A percentile compares a stretch with the other conserved stretches of the same genome.
Conservation (phyloP, 2,113 vertebrate species). For the Bettongia penicillata region DNA sequence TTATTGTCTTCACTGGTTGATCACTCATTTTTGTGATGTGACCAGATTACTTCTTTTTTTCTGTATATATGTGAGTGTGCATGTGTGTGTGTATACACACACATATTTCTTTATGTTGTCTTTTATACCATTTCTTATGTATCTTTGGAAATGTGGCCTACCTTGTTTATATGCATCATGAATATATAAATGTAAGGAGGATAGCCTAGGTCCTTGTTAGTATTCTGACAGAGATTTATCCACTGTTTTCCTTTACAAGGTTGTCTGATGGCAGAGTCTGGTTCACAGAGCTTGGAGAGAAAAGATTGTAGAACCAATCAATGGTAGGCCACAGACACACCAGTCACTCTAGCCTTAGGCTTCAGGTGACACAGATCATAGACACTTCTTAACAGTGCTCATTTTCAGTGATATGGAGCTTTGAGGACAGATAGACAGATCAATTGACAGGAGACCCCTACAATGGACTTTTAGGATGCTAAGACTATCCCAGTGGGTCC, state of each 20-base stretch:
- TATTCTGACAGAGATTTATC: background rate
- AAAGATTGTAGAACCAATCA: background rate
- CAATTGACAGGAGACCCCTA: background rate
- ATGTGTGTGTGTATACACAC: too few relatives aligned
- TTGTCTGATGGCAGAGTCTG: background rate
- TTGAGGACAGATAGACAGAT: background rate
- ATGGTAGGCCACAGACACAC: background rate
- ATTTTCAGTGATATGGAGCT: background rate
- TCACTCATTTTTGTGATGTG: too few relatives aligned
- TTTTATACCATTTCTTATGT: background rate
- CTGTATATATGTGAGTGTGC: too few relatives aligned
- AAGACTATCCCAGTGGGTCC: background rate
- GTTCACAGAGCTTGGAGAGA: background rate
- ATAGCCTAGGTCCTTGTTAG: background rate
- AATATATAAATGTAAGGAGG: background rate
- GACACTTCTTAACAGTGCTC: background rate
- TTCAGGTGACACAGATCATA: background rate
- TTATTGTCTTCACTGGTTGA: too few relatives aligned
- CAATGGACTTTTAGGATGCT: background rate
- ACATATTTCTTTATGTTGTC: background rate
- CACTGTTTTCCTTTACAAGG: background rate
- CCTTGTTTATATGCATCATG: background rate
- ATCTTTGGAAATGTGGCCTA: background rate
- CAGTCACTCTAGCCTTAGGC: background rate
- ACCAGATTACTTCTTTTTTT: too few relatives aligned